A percentile compares a stretch with the other conserved stretches of the same genome.
phyloP scores from a whole-genome alignment of 2,113 vertebrate species.

The Siniperca chuatsi region DNA sequence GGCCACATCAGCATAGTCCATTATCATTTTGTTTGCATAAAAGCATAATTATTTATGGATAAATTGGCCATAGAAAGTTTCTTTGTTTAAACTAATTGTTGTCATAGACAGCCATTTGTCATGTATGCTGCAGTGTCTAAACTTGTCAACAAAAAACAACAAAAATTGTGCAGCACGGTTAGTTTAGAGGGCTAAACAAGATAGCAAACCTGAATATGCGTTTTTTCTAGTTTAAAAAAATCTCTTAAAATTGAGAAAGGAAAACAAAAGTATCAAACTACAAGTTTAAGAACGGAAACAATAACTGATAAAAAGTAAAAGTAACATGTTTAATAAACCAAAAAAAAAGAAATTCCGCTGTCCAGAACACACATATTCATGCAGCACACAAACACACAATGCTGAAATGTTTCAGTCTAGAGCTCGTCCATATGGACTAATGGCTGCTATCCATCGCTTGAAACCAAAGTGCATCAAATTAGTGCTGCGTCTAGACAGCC shows the following conservation, averaged over 20 bases:
- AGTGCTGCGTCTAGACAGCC: conserved; percentile 61
- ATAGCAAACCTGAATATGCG: not conserved
- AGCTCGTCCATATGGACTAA: conserved; percentile 36
- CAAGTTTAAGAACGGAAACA: not conserved
- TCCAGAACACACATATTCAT: not conserved
- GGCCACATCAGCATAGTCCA: not conserved
- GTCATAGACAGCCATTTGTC: not conserved
- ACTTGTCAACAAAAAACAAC: not conserved
- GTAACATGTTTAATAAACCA: not conserved
- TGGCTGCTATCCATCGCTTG: conserved; percentile 43
- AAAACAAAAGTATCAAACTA: not conserved
- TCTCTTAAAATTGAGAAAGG: not conserved
- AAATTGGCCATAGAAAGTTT: not conserved
- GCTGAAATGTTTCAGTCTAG: not conserved
- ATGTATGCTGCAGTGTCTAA: not conserved
- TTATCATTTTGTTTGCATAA: conserved; percentile 22
- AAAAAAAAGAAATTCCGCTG: not conserved
- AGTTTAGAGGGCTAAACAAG: not conserved
- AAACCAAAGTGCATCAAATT: conserved; percentile 60
- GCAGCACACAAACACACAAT: not conserved
- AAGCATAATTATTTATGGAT: not conserved
- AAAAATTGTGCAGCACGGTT: not conserved
- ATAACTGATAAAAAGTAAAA: not conserved
- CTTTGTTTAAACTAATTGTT: conserved; percentile 9
- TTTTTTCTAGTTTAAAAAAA: not conserved